Base-by-base conservation (phyloP, 2,113 vertebrate species). In the Spermophilus dauricus region DNA sequence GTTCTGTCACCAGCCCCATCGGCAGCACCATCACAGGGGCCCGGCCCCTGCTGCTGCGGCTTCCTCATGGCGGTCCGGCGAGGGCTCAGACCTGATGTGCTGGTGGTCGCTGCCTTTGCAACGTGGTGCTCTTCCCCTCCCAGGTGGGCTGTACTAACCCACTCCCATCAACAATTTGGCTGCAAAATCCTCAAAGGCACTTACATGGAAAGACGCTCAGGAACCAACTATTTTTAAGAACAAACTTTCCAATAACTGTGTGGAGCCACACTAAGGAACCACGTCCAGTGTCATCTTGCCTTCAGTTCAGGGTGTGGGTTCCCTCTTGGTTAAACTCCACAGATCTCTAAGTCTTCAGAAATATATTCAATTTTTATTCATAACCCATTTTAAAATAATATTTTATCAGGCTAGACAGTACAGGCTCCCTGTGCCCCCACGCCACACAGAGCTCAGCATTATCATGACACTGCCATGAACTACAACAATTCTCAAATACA, bases 321-420 rank as follows among this genome's bases (percentile, higher is more conserved):
- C 82, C 85, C 28, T 85, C 28, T 61, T 26, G 39, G 77, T 48
- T 53, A 89, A 93, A 86, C 30, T 69, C 28, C 83, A 37, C 26
- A 69, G 76, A 89, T 58, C 63, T 94, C 75, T 89, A 72, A 75
- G 78, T 48, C 28, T 86, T 96, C 20, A 58, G 65, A 84, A 56
- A 26, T 84, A 81, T 65, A 72, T 76, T 90, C 34, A 14, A 73
- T 34, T 91, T 93, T 90, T 77, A 80, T 76, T 95, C 92, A 61
- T 73, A 78, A 28, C 13, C 39, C 92, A 69, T 87, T 81, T 88
- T 95, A 76, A 67, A 82, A 77, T 53, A 56, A 42, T 92, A 45
- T 48, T 58, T 58, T 34, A 30, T 84, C 12, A 42, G 32, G 8
- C 78, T 45, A 63, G 8, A 63, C 24, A 83, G 80, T 61, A 51